Evolutionary conservation across 1,140 invertebrate genomes (phyloP).

Genomic region (Diabrotica undecimpunctata): DNA sequence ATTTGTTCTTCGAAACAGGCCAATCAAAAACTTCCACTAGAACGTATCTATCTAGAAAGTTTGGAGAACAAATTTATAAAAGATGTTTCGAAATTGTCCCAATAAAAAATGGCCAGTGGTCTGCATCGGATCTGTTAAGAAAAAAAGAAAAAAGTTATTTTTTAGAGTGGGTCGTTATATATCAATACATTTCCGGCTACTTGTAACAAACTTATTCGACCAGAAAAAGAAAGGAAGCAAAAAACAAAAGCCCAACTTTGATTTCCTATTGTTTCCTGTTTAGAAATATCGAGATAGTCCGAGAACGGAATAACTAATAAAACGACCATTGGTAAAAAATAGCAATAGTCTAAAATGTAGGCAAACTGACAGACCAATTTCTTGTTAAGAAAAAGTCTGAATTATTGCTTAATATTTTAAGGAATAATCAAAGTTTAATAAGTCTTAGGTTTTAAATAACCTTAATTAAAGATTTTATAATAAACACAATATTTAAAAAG

Average conservation of each 20-base stretch:
- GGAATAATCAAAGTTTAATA: too few relatives aligned
- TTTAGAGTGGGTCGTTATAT: not conserved
- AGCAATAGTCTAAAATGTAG: too few relatives aligned
- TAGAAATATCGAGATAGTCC: not conserved
- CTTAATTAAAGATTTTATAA: too few relatives aligned
- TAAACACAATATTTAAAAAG: too few relatives aligned
- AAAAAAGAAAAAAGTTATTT: slow-evolving; percentile 1
- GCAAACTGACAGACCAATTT: too few relatives aligned
- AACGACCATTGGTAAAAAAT: too few relatives aligned
- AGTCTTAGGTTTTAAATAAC: too few relatives aligned
- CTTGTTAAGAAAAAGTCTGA: too few relatives aligned
- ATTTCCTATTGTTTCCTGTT: not conserved
- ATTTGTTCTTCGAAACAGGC: too few relatives aligned
- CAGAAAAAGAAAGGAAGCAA: not conserved
- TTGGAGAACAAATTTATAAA: not conserved
- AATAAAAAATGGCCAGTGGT: not conserved
- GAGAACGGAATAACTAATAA: not conserved
- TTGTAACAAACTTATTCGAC: not conserved
- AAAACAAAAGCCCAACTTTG: not conserved
- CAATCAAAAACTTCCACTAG: too few relatives aligned
- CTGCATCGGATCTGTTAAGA: not conserved
- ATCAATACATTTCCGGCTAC: not conserved
- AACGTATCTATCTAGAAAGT: not conserved
- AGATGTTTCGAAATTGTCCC: not conserved
- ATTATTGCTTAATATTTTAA: too few relatives aligned